These are phyloP conservation scores for Cromileptes altivelis DNA, from an alignment of 2,113 vertebrate species.

Conservation along the genomic window DNA sequence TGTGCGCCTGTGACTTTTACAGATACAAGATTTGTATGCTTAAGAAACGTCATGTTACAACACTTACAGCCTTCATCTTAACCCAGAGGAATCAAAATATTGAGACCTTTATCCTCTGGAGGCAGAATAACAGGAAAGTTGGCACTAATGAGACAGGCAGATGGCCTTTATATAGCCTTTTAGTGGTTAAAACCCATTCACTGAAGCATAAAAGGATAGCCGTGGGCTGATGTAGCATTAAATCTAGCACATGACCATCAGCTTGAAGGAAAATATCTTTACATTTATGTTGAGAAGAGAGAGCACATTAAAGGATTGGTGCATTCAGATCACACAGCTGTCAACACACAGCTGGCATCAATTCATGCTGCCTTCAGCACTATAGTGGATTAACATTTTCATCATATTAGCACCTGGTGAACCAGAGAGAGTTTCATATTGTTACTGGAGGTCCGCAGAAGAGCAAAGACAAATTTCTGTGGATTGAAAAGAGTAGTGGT, in stretches of 20 bases:
- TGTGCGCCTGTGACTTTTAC: conserved; percentile 14
- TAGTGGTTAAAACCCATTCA: conserved; percentile 66
- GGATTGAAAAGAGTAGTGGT: background rate
- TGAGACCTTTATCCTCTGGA: conserved; percentile 57
- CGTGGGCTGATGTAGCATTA: conserved; percentile 61
- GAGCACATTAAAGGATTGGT: conserved; percentile 41
- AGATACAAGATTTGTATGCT: background rate
- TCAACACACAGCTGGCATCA: conserved; percentile 60
- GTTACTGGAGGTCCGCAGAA: conserved; percentile 8
- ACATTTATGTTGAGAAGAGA: conserved; percentile 52
- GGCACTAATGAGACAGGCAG: conserved; percentile 69
- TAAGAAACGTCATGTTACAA: conserved; percentile 26
- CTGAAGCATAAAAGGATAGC: conserved; percentile 66
- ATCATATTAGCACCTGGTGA: conserved; percentile 61
- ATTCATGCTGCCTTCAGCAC: conserved; percentile 52
- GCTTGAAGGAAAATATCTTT: conserved; percentile 63
- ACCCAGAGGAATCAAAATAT: conserved; percentile 44
- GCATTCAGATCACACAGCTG: conserved; percentile 61
- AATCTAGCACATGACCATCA: conserved; percentile 63
- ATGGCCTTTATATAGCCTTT: conserved; percentile 73
- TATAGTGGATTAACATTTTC: conserved; percentile 56
- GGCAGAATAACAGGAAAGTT: conserved; percentile 48
- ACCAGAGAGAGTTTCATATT: conserved; percentile 32
- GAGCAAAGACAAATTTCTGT: conserved; percentile 27
- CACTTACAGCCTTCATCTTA: conserved; percentile 40